Conservation (phyloP, 2,888 invertebrate genomes). For the Chouioia cunea region DNA sequence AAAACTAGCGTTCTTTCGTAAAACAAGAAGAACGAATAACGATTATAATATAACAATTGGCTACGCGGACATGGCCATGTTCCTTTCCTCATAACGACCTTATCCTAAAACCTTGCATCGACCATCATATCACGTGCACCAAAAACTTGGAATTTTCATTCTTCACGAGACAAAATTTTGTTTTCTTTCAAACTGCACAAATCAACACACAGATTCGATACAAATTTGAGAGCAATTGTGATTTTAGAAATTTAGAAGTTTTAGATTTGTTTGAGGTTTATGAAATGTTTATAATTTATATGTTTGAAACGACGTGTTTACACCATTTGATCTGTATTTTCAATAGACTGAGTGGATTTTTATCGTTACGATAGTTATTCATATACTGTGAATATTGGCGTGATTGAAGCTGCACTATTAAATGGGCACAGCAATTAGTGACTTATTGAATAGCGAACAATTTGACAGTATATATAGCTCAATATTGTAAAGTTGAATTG, state of each 20-base stretch:
- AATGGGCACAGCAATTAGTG: not conserved
- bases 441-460: not conserved
- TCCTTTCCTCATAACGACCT: conserved; percentile 24
- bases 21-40: conserved; percentile 19
- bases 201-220: conserved; percentile 35
- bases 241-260: conserved; percentile 18
- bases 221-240: conserved; percentile 28
- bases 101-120: conserved; percentile 43
- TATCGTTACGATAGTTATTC: no score
- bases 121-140: conserved; percentile 46
- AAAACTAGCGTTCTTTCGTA: not conserved
- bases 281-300: not conserved
- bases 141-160: conserved; percentile 39
- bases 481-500: conserved; percentile 1
- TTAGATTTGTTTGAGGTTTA: not conserved
- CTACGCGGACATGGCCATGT: conserved; percentile 35
- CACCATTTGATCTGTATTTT: not conserved
- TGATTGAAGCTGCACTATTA: no score
- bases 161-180: conserved; percentile 34
- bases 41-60: conserved; percentile 15
- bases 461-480: not conserved
- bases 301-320: no score
- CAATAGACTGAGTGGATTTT: not conserved
- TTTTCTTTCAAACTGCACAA: conserved; percentile 41
- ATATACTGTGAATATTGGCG: no score